These are phyloP conservation scores for Cinara cedri DNA, from an alignment of 2,888 invertebrate species.

Conservation along the genomic window DNA sequence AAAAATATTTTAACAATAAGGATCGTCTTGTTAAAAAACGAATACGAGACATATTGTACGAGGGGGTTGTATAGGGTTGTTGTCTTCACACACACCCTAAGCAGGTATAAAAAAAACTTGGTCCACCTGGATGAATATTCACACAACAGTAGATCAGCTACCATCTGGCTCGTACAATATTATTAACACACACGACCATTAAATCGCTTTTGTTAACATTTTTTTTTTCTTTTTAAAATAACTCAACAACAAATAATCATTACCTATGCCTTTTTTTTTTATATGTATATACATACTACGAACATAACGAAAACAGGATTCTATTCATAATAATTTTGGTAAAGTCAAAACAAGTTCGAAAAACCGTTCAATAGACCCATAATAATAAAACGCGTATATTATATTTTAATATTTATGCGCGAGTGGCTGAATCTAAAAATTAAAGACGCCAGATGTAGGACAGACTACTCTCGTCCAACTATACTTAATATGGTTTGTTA, in stretches of 20 bases:
- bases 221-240: slow-evolving; percentile 25
- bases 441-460: no score
- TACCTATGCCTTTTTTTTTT: slow-evolving; percentile 28
- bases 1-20: slow-evolving; percentile 33
- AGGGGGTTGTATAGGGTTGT: neutral
- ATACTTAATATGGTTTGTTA: no score
- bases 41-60: slow-evolving; percentile 13
- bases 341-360: slow-evolving; percentile 9
- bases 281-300: slow-evolving; percentile 1
- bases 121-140: slow-evolving; percentile 48
- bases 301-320: slow-evolving; percentile 16
- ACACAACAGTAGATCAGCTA: slow-evolving; percentile 25
- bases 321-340: neutral
- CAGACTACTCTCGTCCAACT: no score
- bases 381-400: neutral
- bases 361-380: slow-evolving; percentile 1
- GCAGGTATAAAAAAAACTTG: slow-evolving; percentile 25
- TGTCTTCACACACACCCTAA: slow-evolving; percentile 30
- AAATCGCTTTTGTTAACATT: slow-evolving; percentile 30
- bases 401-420: no score
- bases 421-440: no score
- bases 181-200: slow-evolving; percentile 35
- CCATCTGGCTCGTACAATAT: slow-evolving; percentile 39
- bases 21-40: slow-evolving; percentile 42
- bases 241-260: slow-evolving; percentile 27